Base-by-base conservation (phyloP, 1,140 invertebrate genomes). In the Globodera rostochiensis region DNA sequence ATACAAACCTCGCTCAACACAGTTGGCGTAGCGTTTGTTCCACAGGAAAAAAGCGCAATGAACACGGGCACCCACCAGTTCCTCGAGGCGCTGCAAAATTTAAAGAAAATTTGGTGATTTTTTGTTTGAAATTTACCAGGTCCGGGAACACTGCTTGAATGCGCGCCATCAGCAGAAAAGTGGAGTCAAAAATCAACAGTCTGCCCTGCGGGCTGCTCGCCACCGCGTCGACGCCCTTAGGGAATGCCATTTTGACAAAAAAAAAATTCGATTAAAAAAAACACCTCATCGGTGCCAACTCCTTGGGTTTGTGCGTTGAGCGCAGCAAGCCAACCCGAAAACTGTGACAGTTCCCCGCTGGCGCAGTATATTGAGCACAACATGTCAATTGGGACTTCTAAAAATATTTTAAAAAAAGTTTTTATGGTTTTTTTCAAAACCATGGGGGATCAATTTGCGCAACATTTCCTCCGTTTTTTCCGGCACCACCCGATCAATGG, bases 171-270 rank as follows among this genome's bases (percentile, higher is more conserved):
- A 83, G 74, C 69, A 84, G 64, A 78, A 82, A 83, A 25, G 82
- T 83, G 11, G 81, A 79, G 57, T 83, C 82, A 57, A 83, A 83
- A 74, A 83, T 84, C 9, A 83, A 47, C 45, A 83, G 53, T 15
- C 82, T 4, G 3, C 64, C 77, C 46, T 78, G 77, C 1, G 25
- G 25, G 50, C 49, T 78, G 25, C 53, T 77, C 47, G 69, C 83
- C 53, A 69, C 36, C n/a, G 57, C 82, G 6, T 74, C 67, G 19
- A 67, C 53, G 60, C 77, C 73, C 21, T 71, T 36, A 71, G 69
- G 36, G 25, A 11, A 11, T 15, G 36, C n/a, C 4, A 13, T 70
- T 5, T 45, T 70, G 6, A 53, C 8, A 53, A 6, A 11, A 53
- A 53, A 6, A 11, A 53, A 53, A 7, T 53, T 15, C 53, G 2